phyloP scores from a whole-genome alignment of 2,797 vertebrate species.

The Ctenopoma multispine region DNA sequence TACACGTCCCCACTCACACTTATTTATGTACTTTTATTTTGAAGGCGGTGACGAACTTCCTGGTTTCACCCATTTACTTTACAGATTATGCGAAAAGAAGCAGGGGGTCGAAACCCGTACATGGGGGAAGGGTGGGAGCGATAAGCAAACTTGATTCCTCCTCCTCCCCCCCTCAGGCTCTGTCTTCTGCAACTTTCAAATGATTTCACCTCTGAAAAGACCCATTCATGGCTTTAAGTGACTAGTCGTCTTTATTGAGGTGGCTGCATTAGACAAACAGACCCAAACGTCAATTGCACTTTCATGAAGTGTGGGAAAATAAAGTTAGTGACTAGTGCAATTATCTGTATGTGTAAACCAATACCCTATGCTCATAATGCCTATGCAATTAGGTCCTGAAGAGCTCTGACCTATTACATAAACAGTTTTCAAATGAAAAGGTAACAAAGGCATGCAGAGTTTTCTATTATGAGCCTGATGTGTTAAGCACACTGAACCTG shows the following conservation, averaged over 20 bases:
- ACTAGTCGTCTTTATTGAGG: constrained; percentile 52
- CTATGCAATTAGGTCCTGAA: background rate
- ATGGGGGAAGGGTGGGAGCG: constrained; percentile 79
- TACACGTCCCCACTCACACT: rapidly evolving
- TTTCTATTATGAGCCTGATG: constrained; percentile 3
- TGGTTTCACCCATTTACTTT: background rate
- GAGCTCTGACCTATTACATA: background rate
- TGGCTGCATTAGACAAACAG: constrained; percentile 50
- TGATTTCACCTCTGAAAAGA: constrained; percentile 73
- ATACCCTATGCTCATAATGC: background rate
- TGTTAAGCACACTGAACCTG: constrained; percentile 2
- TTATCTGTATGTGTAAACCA: background rate
- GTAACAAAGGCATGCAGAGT: background rate
- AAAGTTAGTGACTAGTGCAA: background rate
- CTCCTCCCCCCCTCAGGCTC: constrained; percentile 15
- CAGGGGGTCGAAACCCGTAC: constrained; percentile 48
- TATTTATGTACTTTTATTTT: constrained; percentile 48
- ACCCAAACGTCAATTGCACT: constrained; percentile 41
- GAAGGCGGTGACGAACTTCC: constrained; percentile 25
- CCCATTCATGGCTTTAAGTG: constrained; percentile 68
- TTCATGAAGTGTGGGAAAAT: constrained; percentile 48
- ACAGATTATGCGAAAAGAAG: background rate
- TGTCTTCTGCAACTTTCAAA: constrained; percentile 56
- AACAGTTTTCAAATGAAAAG: background rate
- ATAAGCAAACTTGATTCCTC: constrained; percentile 46